These are phyloP conservation scores for Drosophila varians DNA, from an alignment of 1,140 invertebrate species.

Conservation along the genomic window DNA sequence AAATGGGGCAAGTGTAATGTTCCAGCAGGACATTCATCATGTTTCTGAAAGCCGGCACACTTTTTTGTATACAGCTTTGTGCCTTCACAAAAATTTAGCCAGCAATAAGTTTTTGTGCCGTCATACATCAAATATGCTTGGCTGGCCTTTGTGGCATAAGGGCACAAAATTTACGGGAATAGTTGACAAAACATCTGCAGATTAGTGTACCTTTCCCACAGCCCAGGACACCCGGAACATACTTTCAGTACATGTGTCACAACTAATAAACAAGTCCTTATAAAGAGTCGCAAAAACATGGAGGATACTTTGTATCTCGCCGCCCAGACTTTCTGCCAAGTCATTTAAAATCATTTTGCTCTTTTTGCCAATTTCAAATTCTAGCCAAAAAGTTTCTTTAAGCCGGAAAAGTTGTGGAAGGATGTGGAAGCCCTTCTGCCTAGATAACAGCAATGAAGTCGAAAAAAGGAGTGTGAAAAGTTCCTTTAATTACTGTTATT, in stretches of 20 bases:
- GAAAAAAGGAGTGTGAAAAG: no score
- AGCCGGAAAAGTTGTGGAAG: background rate
- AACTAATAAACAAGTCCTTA: conserved; percentile 24
- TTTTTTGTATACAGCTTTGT: background rate
- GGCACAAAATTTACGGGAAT: conserved; percentile 33
- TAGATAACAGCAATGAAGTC: background rate
- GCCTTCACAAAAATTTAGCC: conserved; percentile 23
- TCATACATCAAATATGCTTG: conserved; percentile 57
- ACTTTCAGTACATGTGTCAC: conserved; percentile 24
- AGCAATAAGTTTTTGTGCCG: conserved; percentile 25
- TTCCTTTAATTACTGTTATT: background rate
- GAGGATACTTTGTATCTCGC: conserved; percentile 6
- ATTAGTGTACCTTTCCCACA: conserved; percentile 20
- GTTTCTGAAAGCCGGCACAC: conserved; percentile 17
- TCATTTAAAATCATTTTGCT: conserved; percentile 29
- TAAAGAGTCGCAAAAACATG: background rate
- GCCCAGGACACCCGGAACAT: background rate
- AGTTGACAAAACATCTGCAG: conserved; percentile 41
- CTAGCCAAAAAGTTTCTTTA: background rate
- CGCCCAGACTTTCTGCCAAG: conserved; percentile 14
- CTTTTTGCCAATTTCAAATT: conserved; percentile 1
- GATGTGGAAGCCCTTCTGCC: background rate
- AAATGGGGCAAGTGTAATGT: conserved; percentile 40
- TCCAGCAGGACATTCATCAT: conserved; percentile 57
- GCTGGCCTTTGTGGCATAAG: conserved; percentile 14